Base-by-base conservation (phyloP, 64 coral and sea anemone species). In the Stichodactyla helianthus region DNA sequence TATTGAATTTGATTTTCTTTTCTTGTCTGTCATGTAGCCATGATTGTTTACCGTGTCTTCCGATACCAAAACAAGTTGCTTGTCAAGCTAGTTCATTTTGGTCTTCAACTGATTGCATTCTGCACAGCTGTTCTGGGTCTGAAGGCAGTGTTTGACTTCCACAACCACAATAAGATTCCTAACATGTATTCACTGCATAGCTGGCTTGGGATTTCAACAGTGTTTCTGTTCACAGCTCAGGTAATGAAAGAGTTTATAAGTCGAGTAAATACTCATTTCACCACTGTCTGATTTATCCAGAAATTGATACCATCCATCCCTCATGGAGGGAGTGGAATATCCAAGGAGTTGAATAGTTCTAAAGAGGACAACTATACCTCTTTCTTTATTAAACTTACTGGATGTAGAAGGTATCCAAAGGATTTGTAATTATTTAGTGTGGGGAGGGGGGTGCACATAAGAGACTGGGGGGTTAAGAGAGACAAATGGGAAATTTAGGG, bases 91-190 rank as follows among this genome's bases (percentile, higher is more conserved):
- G 85, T 99, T 13, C 97, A 99, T 54, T 93, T 95, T 87, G 88
- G 74, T 28, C 93, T 99, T 19, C 97, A 99, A 79, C 50, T 90
- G n/a, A 28, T 95, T 52, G 97, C 90, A 82, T 95, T 99, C 83
- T 55, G 10, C 55, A 64, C 92, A 55, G 91, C 91, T 77, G 86
- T 91, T 55, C 51, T 82, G 78, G 97, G 97, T 58, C 65, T 99
- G 53, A 99, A 99, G 18, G 97, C 97, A 64, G 97, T 89, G 9
- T 99, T 99, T 91, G 97, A 95, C 60, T 99, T 95, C 23, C 97
- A 99, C 67, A 99, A 99, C 64, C 50, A 86, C 9, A 55, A 86
- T 1, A 44, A 60, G 7, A 86, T 93, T 25, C 82, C 88, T 44
- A 99, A 99, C 54, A 58, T 99, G 76, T 99, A 99, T 62, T 90